A percentile compares a stretch with the other conserved stretches of the same genome.
Evolutionary conservation across 2,888 invertebrate species (phyloP).

Genomic region (Drosophila greeni): DNA sequence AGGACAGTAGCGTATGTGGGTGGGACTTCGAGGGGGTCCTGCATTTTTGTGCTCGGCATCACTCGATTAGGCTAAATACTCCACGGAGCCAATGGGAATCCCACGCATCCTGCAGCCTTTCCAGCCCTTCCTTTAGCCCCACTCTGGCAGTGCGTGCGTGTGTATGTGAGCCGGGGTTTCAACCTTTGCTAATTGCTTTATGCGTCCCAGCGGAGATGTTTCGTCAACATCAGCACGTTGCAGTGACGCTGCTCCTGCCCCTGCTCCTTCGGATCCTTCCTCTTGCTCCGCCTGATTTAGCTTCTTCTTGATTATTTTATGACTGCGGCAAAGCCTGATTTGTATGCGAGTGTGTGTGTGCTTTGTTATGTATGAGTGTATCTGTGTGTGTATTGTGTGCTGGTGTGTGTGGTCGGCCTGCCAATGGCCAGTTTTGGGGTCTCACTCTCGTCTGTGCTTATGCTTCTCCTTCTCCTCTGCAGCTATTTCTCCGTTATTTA

Average conservation of each 20-base stretch:
- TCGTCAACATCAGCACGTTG: conserved; percentile 64
- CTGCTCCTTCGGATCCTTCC: conserved; percentile 3
- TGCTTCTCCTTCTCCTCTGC: conserved; percentile 15
- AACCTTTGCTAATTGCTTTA: conserved; percentile 73
- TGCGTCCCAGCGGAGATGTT: conserved; percentile 69
- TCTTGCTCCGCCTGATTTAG: conserved; percentile 34
- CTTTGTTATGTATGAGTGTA: conserved; percentile 22
- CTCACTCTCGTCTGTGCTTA: conserved; percentile 42
- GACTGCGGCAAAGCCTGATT: conserved; percentile 66
- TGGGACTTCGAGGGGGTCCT: conserved; percentile 16
- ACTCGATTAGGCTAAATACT: conserved; percentile 62
- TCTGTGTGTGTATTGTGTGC: conserved; percentile 13
- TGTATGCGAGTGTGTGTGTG: conserved; percentile 32
- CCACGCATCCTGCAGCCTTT: conserved; percentile 40
- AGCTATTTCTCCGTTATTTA: conserved; percentile 21
- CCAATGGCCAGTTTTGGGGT: conserved; percentile 61
- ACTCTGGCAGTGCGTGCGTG: conserved; percentile 32
- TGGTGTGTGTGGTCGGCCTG: conserved; percentile 45
- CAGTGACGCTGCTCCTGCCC: conserved; percentile 34
- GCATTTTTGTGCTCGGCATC: conserved; percentile 41
- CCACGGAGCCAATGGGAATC: conserved; percentile 28
- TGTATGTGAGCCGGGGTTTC: conserved; percentile 29
- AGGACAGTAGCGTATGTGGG: conserved; percentile 11
- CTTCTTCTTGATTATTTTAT: conserved; percentile 70
- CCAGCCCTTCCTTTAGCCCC: conserved; percentile 24